phyloP scores from a whole-genome alignment of 2,797 vertebrate genomes.

The Rhynchotus rufescens region DNA sequence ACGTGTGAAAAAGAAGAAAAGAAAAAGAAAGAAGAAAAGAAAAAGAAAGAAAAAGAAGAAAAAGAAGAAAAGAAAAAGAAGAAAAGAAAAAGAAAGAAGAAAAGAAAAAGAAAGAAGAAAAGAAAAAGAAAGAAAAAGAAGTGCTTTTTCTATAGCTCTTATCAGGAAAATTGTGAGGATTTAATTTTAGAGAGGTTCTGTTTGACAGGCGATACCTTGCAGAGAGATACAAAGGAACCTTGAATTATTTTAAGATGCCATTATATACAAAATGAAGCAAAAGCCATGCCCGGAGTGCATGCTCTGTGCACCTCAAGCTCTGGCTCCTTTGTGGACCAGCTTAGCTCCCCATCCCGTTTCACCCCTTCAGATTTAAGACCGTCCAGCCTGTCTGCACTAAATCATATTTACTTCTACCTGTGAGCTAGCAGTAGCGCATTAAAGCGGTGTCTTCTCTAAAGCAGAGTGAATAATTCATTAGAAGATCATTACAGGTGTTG shows the following conservation, averaged over 20 bases:
- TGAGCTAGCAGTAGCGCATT: conserved; percentile 31
- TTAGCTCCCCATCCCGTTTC: not conserved
- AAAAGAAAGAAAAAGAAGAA: no score
- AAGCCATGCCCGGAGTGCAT: not conserved
- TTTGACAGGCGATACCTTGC: not conserved
- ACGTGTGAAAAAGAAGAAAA: no score
- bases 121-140: no score
- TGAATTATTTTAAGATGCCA: not conserved
- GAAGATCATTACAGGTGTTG: conserved; percentile 76
- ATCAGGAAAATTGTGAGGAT: not conserved
- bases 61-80: no score
- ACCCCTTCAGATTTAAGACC: not conserved
- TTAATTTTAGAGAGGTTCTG: not conserved
- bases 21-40: no score
- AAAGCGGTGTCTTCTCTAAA: conserved; percentile 67
- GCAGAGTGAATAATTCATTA: conserved; percentile 82
- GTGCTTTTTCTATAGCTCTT: not conserved
- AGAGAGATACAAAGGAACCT: not conserved
- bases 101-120: no score
- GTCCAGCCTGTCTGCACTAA: not conserved
- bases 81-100: no score
- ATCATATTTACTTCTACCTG: conserved; percentile 57
- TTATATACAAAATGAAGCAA: not conserved
- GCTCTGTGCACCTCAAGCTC: not conserved
- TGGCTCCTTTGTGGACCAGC: not conserved